Base-by-base conservation (phyloP, 1,140 invertebrate species). In the Paraescarpia echinospica region DNA sequence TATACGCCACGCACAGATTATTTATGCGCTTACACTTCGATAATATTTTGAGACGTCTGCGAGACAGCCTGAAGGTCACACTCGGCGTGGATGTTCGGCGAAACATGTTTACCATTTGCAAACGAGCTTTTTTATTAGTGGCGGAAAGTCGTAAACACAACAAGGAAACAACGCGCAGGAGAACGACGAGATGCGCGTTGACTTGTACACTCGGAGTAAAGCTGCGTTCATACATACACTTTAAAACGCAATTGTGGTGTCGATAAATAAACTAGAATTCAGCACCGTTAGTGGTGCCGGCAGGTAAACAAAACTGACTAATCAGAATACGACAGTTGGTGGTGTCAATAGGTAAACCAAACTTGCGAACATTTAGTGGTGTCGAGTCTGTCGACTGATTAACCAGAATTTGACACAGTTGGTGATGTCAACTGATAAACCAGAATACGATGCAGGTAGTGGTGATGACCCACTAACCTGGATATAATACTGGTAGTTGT, bases 41-140 rank as follows among this genome's bases (percentile, higher is more conserved):
- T 77, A 77, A 77, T 77, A 77, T 77, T 14, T 77, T 77, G 59
- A 77, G 8, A 18, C 59, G 27, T 77, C 59, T 77, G 59, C 22
- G 59, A 2, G 0, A 31, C 59, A 77, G 59, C 8, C 59, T 77
- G 59, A 77, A 77, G 59, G 59, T 77, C 59, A 77, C 18, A 27
- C 59, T 31, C 9, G 59, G 59, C 9, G 27, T 77, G 22, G 59
- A 77, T 77, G 27, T 77, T 22, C 9, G 59, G 8, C 59, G 22
- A 77, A 77, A 77, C 59, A 77, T 77, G 59, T 77, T 77, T 77
- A 77, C 59, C 59, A 77, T 77, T 77, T 77, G 22, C 59, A 77
- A 14, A 27, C 9, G 59, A 77, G 18, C 59, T 77, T 6, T 77
- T 77, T 77, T 77, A 77, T 77, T 77, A 27, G 59, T 27, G 59